phyloP scores from a whole-genome alignment of 2,888 invertebrate species.

The Salticus scenicus region DNA sequence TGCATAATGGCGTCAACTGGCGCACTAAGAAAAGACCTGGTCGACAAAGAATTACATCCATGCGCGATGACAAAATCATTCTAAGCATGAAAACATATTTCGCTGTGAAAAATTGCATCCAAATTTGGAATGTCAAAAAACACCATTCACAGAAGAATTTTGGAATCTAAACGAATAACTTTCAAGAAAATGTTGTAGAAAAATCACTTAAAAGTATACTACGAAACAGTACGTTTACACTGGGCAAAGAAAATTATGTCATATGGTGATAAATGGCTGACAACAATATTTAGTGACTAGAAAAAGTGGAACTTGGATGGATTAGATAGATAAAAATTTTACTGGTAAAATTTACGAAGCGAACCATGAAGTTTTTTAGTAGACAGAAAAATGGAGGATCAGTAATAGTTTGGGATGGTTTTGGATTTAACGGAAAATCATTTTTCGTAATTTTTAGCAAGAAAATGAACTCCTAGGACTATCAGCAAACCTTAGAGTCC shows the following conservation, averaged over 20 bases:
- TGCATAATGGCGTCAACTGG: too few species aligned
- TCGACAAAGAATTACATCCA: too few species aligned
- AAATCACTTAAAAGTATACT: too few species aligned
- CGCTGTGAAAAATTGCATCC: too few species aligned
- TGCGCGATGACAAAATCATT: too few species aligned
- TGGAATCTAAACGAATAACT: too few species aligned
- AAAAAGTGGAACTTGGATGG: not conserved
- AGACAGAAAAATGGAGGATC: not conserved
- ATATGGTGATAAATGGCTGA: not conserved
- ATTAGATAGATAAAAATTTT: not conserved
- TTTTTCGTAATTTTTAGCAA: not conserved
- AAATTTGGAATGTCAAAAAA: too few species aligned
- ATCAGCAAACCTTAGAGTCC: not conserved
- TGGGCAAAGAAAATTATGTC: not conserved
- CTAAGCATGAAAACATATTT: too few species aligned
- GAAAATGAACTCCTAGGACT: not conserved
- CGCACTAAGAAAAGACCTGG: too few species aligned
- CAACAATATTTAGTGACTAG: not conserved
- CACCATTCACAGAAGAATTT: too few species aligned
- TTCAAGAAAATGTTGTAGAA: too few species aligned
- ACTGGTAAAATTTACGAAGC: not conserved
- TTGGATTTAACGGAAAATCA: not conserved
- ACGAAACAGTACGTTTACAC: too few species aligned
- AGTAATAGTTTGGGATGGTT: not conserved
- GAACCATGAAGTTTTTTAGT: not conserved